Percentiles rank a stretch among this genome's conserved stretches.
phyloP scores from a whole-genome alignment of 2,113 vertebrate species.

The Natator depressus region DNA sequence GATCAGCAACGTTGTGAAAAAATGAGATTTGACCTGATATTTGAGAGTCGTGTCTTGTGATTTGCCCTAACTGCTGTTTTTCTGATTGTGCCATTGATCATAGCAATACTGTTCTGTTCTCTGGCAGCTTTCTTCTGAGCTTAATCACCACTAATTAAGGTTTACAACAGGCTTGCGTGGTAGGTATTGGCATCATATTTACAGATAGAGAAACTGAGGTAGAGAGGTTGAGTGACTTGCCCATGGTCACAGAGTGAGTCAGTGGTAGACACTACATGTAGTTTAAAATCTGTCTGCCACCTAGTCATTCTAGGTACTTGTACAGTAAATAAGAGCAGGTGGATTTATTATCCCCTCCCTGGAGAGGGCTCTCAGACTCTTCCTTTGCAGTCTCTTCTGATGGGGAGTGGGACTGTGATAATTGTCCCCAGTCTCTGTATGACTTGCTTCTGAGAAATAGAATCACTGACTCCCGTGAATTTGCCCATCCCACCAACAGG shows the following conservation, averaged over 20 bases:
- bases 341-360: background rate
- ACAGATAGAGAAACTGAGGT: background rate
- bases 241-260: background rate
- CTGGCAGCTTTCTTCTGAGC: background rate
- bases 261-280: background rate
- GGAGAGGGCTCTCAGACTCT: background rate
- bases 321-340: background rate
- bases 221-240: background rate
- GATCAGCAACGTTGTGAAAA: conserved; percentile 4
- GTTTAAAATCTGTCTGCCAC: background rate
- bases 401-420: background rate
- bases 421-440: background rate
- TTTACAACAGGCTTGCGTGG: background rate
- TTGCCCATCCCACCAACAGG: background rate
- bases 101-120: background rate
- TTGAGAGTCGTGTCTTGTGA: background rate
- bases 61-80: background rate
- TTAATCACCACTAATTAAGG: background rate
- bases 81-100: background rate
- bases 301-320: background rate
- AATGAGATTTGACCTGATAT: background rate
- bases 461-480: background rate
- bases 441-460: background rate
- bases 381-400: background rate
- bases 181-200: accelerated